Base-by-base conservation (phyloP, 2,113 vertebrate species). In the Nipponia nippon region DNA sequence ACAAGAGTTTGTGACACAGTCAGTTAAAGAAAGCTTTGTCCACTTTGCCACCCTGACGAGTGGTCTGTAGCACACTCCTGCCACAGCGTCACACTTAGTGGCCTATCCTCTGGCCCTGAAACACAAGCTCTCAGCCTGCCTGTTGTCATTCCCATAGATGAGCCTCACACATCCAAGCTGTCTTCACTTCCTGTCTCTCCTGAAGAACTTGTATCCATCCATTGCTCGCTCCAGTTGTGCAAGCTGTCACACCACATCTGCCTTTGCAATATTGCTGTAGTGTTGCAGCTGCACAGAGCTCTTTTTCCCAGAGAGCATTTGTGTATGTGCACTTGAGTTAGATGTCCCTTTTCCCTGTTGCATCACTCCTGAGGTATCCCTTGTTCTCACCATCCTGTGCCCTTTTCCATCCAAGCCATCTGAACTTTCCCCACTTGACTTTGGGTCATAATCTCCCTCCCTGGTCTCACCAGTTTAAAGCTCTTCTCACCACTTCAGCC, bases 221-320 rank as follows among this genome's bases (percentile, higher is more conserved):
- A 16, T 44, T 0, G 1, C 8, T 84, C 25, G 19, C 25, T 30
- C 18, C 3, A 2, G 16, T 52, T 40, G 32, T 12, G 7, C 26
- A 61, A 36, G 25, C 38, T 62, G 19, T 12, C 32, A 30, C 26
- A 52, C 11, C 20, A 18, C 20, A 26, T 27, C 16, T 50, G 10
- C 18, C 22, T 34, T 27, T 27, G 25, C 30, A 23, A 14, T 11
- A 18, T 44, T 44, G 56, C 9, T 26, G 9, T n/a, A 21, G 10
- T 34, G 7, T 63, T 79, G 13, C 21, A 26, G 23, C 22, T 50
- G 14, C 30, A 14, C 1, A 1, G 10, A 42, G 36, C 23, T 55
- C 19, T 70, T 4, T 59, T 59, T 87, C 36, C 32, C 19, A 66
- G 36, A 73, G 26, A 36, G 26, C 23, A 42, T 77, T 49, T 52